These are phyloP conservation scores for Lasius platythorax DNA, from an alignment of 2,888 invertebrate species.

Conservation along the genomic window DNA sequence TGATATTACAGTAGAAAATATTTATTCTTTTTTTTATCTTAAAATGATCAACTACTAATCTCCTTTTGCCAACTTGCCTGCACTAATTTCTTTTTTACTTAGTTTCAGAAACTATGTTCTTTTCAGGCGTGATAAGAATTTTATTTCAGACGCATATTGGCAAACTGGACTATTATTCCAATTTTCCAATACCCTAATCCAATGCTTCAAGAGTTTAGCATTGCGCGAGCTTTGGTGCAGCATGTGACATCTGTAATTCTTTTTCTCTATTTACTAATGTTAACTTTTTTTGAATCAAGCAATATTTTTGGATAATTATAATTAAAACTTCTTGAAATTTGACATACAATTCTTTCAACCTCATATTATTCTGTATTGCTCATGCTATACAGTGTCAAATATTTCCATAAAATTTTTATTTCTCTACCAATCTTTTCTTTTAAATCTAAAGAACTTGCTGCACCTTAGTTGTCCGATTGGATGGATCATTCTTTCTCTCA, in stretches of 20 bases:
- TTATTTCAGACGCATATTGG: conserved; percentile 84
- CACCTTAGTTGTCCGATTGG: conserved; percentile 64
- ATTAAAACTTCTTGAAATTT: background rate
- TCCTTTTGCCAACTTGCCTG: conserved; percentile 76
- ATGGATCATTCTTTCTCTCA: conserved; percentile 61
- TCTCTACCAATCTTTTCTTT: background rate
- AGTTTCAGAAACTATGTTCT: conserved; percentile 82
- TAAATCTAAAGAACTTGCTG: conserved; percentile 57
- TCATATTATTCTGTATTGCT: background rate
- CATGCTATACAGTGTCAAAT: background rate
- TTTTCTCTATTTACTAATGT: conserved; percentile 10
- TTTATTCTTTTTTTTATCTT: conserved; percentile 54
- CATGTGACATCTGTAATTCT: conserved; percentile 44
- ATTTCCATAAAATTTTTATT: background rate
- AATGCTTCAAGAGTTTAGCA: conserved; percentile 71
- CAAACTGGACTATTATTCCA: conserved; percentile 74
- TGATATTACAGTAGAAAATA: conserved; percentile 1
- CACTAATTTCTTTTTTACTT: conserved; percentile 82
- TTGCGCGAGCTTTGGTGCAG: conserved; percentile 72
- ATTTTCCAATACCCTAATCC: conserved; percentile 56
- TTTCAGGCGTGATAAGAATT: conserved; percentile 82
- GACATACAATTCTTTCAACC: background rate
- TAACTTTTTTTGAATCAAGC: background rate
- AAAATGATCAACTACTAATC: conserved; percentile 60
- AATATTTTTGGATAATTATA: background rate